phyloP scores from a whole-genome alignment of 2,113 vertebrate genomes.

The Myiagra hebetior region DNA sequence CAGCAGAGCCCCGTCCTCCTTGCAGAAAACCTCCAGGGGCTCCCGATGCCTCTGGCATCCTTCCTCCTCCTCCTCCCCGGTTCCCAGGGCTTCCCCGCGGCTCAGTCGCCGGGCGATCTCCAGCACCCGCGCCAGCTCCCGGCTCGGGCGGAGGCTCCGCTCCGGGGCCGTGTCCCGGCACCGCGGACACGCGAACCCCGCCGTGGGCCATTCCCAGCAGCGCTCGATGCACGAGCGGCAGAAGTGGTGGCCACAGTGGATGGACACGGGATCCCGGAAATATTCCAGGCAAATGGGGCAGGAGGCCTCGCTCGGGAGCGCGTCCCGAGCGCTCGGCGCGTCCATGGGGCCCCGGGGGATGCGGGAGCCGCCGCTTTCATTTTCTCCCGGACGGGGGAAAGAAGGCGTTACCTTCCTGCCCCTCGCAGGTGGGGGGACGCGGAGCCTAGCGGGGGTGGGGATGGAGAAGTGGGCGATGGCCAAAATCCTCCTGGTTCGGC shows the following conservation, averaged over 20 bases:
- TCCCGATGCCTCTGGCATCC: constrained; percentile 20
- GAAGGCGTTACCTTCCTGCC: neutral
- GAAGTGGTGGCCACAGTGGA: constrained; percentile 63
- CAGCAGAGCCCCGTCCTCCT: neutral
- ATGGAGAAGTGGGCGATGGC: accelerated
- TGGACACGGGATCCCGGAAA: constrained; percentile 55
- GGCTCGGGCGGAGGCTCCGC: neutral
- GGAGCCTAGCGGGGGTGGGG: neutral
- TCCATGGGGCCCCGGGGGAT: neutral
- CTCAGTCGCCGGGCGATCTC: neutral
- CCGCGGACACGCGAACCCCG: neutral
- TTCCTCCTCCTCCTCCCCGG: accelerated
- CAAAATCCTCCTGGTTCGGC: neutral
- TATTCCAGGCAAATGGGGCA: constrained; percentile 61
- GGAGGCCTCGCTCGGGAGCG: constrained; percentile 21
- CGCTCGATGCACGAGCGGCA: constrained; percentile 54
- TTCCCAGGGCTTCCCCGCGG: neutral
- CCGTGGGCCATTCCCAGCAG: neutral
- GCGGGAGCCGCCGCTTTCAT: neutral
- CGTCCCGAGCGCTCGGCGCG: neutral
- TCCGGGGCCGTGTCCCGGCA: neutral
- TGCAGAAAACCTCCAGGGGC: constrained; percentile 30
- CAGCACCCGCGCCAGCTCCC: neutral
- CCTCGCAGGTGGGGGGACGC: neutral
- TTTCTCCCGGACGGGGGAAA: neutral